Conservation (phyloP, 2,797 vertebrate genomes). For the Pachyuromys duprasi region DNA sequence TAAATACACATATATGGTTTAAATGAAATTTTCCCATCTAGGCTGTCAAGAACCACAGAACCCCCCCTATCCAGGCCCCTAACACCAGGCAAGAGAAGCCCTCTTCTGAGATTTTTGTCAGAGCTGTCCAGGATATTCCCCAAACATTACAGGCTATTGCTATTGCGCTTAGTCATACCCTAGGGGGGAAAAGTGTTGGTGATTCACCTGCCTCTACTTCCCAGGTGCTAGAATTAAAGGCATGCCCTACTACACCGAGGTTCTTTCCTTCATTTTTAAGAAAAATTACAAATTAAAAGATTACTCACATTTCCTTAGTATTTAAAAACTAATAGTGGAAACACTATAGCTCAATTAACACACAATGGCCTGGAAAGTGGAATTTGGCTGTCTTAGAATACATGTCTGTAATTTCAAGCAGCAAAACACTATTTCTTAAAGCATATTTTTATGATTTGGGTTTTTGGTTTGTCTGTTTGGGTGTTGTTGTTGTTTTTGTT, state of each 20-base stretch:
- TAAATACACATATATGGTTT: neutral
- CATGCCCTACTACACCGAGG: neutral
- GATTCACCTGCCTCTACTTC: neutral
- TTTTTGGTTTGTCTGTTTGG: no score
- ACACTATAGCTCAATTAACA: neutral
- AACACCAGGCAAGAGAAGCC: neutral
- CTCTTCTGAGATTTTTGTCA: neutral
- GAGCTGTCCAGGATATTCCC: neutral
- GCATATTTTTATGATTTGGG: neutral
- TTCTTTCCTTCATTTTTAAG: neutral
- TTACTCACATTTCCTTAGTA: neutral
- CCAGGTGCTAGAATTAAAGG: neutral
- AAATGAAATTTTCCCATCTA: neutral
- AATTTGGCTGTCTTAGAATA: neutral
- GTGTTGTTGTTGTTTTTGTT: no score
- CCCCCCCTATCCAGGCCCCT: neutral
- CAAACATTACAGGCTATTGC: neutral
- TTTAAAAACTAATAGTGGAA: neutral
- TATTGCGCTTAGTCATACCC: neutral
- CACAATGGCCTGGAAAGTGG: neutral
- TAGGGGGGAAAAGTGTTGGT: neutral
- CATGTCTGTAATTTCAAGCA: constrained; percentile 29
- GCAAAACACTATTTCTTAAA: constrained; percentile 21
- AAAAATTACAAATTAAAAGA: constrained; percentile 25
- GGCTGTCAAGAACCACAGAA: neutral